These are phyloP conservation scores for Parus major DNA, from an alignment of 2,113 vertebrate species.

Conservation along the genomic window DNA sequence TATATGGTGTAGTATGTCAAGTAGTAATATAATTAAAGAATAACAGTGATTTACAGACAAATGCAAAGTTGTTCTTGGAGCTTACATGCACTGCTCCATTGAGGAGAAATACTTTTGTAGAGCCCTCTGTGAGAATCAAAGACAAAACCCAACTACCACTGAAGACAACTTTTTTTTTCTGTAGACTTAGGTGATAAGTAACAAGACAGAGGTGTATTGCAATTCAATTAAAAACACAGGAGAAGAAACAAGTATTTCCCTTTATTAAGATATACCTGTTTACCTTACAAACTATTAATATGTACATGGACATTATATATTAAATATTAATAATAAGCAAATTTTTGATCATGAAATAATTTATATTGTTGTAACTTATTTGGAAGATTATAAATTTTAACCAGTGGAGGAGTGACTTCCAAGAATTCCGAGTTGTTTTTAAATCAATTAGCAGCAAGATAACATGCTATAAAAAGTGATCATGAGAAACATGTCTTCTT, in stretches of 20 bases:
- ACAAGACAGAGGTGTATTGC: not conserved
- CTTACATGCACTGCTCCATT: not conserved
- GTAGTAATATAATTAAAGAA: not conserved
- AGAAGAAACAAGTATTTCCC: slow-evolving; percentile 94
- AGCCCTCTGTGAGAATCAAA: not conserved
- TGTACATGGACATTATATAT: slow-evolving; percentile 25
- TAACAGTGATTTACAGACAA: not conserved
- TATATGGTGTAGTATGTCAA: not conserved
- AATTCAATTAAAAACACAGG: slow-evolving; percentile 82
- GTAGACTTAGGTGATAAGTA: not conserved
- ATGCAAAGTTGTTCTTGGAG: not conserved
- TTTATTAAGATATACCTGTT: slow-evolving; percentile 84
- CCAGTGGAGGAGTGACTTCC: not conserved
- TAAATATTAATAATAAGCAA: slow-evolving; percentile 54
- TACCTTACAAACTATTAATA: slow-evolving; percentile 59
- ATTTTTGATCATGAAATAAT: slow-evolving; percentile 16
- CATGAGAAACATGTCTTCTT: slow-evolving; percentile 4
- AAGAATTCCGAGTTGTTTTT: slow-evolving; percentile 23
- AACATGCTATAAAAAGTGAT: not conserved
- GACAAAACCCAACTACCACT: not conserved
- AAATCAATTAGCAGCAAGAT: slow-evolving; percentile 25
- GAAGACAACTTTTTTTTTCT: not conserved
- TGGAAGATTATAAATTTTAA: slow-evolving; percentile 1
- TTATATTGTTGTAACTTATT: slow-evolving; percentile 3
- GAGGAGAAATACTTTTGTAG: not conserved